Evolutionary conservation across 2,797 vertebrate species (phyloP).

Genomic region (Lepilemur ruficaudatus): DNA sequence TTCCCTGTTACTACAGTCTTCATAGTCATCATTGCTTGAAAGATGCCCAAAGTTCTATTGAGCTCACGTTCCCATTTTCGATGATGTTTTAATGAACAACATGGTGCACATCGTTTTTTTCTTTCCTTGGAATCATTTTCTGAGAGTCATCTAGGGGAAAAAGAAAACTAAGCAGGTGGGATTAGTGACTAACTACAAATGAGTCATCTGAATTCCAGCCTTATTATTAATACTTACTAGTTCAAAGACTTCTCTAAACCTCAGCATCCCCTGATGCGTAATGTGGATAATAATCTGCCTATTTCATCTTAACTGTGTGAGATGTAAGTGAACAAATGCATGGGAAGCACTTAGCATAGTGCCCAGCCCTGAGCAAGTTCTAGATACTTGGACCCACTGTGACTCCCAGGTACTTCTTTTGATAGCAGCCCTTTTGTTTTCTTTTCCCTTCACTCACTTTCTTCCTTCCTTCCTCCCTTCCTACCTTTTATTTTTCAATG

Average conservation of each 20-base stretch:
- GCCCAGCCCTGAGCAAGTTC: not conserved
- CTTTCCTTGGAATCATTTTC: not conserved
- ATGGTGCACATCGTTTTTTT: not conserved
- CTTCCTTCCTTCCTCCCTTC: too few species aligned
- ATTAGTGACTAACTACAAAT: not conserved
- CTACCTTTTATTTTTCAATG: not conserved
- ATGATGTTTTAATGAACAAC: not conserved
- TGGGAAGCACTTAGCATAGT: accelerated
- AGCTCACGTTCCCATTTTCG: not conserved
- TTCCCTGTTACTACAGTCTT: not conserved
- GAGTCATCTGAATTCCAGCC: not conserved
- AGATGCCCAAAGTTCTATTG: not conserved
- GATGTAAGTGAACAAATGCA: not conserved
- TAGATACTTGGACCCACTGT: accelerated
- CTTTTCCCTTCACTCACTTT: not conserved
- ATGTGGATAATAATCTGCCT: not conserved
- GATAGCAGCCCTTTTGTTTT: not conserved
- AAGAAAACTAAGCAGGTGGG: not conserved
- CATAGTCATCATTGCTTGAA: not conserved
- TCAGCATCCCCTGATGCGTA: not conserved
- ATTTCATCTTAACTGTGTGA: too few species aligned
- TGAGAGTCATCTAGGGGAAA: not conserved
- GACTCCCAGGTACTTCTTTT: not conserved
- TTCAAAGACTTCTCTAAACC: not conserved
- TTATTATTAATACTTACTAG: not conserved